Evolutionary conservation across 2,888 invertebrate species (phyloP), one percentile per base, ranked within the genome.

Genomic region (Asteroscopus sphinx): DNA sequence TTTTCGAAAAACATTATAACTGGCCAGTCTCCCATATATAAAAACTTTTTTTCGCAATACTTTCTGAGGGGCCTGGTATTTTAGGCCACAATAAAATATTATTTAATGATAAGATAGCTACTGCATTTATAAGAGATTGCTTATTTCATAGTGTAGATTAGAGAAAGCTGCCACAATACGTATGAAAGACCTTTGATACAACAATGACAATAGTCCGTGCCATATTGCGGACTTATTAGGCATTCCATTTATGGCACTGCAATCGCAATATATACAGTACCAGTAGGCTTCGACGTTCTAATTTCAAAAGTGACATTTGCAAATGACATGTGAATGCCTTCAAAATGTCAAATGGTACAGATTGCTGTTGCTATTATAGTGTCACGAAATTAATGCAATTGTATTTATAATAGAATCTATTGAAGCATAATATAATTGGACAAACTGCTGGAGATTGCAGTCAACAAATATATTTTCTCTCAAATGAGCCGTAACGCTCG

Each of bases 271-370:
- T n/a, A n/a, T n/a, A n/a, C n/a, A n/a, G n/a, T n/a, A 35, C 17
- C 21, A 13, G 7, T 30, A 25, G 7, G 17, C 33, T 47, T 45
- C 17, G 16, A n/a, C 30, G 28, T 47, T 45, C n/a, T 17, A 41
- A 41, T 40, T 16, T 46, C 33, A 28, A 37, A 39, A 11, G 30
- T 73, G 66, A 61, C 70, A 71, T 69, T 73, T 51, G 37, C 46
- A 52, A 55, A 55, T 52, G 40, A 51, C 59, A 54, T 39, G 21
- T 32, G 39, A 39, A 48, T 53, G 41, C 61, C 61, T 66, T 59
- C 36, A 62, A 73, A n/a, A 55, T 70, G 71, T 60, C 59, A 70
- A 49, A 65, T 32, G 26, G 68, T 51, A 46, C 56, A 64, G 11
- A 73, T 52, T 35, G 11, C 36, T 16, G 11, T 33, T 41, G 36